Evolutionary conservation across 2,888 invertebrate species (phyloP), one percentile per base, ranked within the genome.

Genomic region (Netelia melanura): DNA sequence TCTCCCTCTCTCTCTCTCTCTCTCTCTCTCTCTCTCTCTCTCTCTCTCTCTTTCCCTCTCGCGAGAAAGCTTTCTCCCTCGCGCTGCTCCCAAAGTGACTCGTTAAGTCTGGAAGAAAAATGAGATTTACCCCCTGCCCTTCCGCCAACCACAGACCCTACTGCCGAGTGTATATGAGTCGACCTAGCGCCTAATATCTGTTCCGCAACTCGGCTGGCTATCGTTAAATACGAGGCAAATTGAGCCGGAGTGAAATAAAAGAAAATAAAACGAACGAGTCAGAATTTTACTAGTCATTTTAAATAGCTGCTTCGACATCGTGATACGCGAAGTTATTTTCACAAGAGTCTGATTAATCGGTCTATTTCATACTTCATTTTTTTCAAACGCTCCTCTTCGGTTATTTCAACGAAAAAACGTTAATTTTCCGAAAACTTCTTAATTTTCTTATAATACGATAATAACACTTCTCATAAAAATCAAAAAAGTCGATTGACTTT

Each of bases 61-160:
- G 43, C 14, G 9, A 6, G 43, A 54, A 62, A 72, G 54, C 67
- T 68, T 54, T 67, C 54, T 65, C 65, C 21, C 77, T 30, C 48
- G n/a, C 38, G 21, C 52, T 38, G 14, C 70, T 65, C 17, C 79
- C 54, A 74, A 85, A 85, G 85, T 85, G 85, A 85, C 82, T 83
- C 83, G 85, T 85, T 85, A 83, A 85, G 76, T 67, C 83, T 48
- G 14, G 43, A 80, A 83, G 85, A 83, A 85, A 85, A 85, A 85
- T 85, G 83, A 80, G 83, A 56, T 83, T 74, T 58, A 52, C 72
- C 65, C 65, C 62, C 38, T 62, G 17, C 64, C 38, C 58, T 54
- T 44, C 11, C 25, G 38, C 48, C 52, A 30, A 70, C 52, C 70
- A 21, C 62, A 54, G 21, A 25, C 10, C 44, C 54, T 62, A 65